phyloP scores from a whole-genome alignment of 53 echinoderm and acorn worm species.

The Holothuria leucospilota region DNA sequence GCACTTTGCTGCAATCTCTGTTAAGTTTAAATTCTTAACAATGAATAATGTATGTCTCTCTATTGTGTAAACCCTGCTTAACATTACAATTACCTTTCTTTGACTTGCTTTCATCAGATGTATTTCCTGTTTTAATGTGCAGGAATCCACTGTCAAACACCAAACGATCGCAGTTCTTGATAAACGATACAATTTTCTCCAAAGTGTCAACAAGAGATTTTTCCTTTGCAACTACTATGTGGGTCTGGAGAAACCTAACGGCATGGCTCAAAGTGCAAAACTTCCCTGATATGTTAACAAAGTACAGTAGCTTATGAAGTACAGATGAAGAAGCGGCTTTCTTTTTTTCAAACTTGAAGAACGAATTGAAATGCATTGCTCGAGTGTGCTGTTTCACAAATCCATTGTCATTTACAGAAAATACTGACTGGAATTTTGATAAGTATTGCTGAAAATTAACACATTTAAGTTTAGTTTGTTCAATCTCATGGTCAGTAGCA shows the following conservation, averaged over 20 bases:
- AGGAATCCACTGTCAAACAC: too few species aligned
- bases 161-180: background rate
- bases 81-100: too few species aligned
- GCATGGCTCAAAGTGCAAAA: background rate
- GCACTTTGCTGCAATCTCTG: too few species aligned
- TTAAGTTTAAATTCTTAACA: too few species aligned
- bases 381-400: background rate
- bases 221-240: background rate
- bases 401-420: background rate
- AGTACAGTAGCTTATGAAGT: conserved; percentile 20
- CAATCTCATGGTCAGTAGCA: background rate
- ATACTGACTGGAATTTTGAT: background rate
- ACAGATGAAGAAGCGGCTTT: background rate
- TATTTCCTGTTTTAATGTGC: too few species aligned
- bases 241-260: conserved; percentile 20
- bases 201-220: background rate
- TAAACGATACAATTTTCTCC: background rate
- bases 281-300: conserved; percentile 18
- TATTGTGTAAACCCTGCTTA: too few species aligned
- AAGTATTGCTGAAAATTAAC: background rate
- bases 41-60: too few species aligned
- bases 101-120: too few species aligned
- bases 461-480: background rate
- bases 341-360: conserved; percentile 23
- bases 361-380: conserved; percentile 6